A percentile compares a stretch with the other conserved stretches of the same genome.
Evolutionary conservation across 2,888 invertebrate species (phyloP).

Genomic region (Tachystola acroxantha): DNA sequence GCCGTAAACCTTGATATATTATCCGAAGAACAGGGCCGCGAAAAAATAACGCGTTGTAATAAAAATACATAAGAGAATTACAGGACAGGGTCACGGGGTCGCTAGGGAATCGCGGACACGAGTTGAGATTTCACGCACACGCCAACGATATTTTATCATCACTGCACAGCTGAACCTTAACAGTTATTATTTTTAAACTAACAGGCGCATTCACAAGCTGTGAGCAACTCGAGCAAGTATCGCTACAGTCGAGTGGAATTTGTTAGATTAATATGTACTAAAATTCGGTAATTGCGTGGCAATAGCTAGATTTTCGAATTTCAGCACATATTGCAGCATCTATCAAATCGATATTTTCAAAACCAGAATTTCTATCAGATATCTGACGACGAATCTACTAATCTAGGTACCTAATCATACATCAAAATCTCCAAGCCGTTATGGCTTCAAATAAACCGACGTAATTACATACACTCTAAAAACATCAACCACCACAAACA

Average conservation of each 20-base stretch:
- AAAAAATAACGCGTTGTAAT: slow-evolving; percentile 14
- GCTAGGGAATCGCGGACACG: slow-evolving; percentile 13
- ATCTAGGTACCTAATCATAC: no score
- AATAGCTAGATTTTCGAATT: no score
- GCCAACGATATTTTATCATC: slow-evolving; percentile 31
- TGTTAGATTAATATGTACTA: no score
- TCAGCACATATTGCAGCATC: no score
- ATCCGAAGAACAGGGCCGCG: slow-evolving; percentile 6
- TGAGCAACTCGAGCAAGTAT: neutral
- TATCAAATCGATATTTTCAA: neutral
- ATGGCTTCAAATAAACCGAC: no score
- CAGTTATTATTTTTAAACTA: slow-evolving; percentile 52
- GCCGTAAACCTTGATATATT: slow-evolving; percentile 3
- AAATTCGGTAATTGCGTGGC: neutral
- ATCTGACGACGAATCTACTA: no score
- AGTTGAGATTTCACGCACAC: slow-evolving; percentile 27
- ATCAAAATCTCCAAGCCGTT: no score
- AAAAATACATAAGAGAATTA: slow-evolving; percentile 19
- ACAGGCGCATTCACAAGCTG: slow-evolving; percentile 10
- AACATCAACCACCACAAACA: no score
- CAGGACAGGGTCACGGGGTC: slow-evolving; percentile 30
- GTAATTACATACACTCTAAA: no score
- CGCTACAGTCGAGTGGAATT: no score
- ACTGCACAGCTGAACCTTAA: slow-evolving; percentile 26
- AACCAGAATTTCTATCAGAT: no score